Evolutionary conservation across 2,113 vertebrate species (phyloP).

Genomic region (Aegithalos caudatus): DNA sequence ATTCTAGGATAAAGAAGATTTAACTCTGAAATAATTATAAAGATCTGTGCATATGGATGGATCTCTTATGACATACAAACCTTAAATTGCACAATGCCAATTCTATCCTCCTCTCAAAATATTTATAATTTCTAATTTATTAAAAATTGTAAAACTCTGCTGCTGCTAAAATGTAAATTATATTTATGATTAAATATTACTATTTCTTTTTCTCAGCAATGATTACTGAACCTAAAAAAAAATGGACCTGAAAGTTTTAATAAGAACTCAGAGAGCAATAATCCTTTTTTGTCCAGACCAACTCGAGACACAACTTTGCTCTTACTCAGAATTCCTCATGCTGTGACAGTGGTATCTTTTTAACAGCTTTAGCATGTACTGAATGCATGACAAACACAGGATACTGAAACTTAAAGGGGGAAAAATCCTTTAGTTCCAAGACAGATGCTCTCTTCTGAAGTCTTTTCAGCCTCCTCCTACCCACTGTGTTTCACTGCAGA

Average conservation of each 20-base stretch:
- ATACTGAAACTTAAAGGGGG: background rate
- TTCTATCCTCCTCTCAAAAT: background rate
- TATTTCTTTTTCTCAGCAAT: background rate
- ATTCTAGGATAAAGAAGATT: background rate
- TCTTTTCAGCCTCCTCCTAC: conserved; percentile 11
- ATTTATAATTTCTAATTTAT: background rate
- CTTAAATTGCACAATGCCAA: background rate
- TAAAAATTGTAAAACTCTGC: background rate
- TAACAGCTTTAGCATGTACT: background rate
- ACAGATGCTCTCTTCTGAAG: background rate
- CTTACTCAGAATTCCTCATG: background rate
- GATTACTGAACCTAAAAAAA: background rate
- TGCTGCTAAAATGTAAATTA: background rate
- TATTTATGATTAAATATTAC: background rate
- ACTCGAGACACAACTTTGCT: background rate
- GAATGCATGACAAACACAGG: background rate
- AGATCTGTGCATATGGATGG: background rate
- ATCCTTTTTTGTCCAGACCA: background rate
- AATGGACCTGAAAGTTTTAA: background rate
- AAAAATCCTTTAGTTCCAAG: background rate
- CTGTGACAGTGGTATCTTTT: background rate
- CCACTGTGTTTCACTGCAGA: background rate
- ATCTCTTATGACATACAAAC: background rate
- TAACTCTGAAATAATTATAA: background rate
- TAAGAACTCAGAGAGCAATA: background rate